A percentile compares a stretch with the other conserved stretches of the same genome.
Conservation (phyloP, 2,113 vertebrate genomes). For the Otis tarda region DNA sequence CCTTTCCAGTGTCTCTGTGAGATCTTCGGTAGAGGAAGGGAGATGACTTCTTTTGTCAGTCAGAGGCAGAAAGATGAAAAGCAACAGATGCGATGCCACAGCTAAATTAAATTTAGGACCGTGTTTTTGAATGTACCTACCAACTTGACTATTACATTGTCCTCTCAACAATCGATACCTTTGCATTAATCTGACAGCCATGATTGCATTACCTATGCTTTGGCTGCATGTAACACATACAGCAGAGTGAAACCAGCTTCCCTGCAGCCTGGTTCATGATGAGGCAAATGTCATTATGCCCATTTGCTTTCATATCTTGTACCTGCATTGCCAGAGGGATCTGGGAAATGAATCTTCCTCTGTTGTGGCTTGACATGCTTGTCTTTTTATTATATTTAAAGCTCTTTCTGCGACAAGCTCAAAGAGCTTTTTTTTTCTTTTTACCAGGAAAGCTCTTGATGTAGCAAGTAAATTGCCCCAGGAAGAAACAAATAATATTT, state of each 20-base stretch:
- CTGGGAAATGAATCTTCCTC: slow-evolving; percentile 64
- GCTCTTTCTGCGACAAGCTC: neutral
- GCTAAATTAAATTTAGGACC: slow-evolving; percentile 62
- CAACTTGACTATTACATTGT: slow-evolving; percentile 52
- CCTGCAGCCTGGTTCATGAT: slow-evolving; percentile 64
- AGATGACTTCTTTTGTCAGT: slow-evolving; percentile 17
- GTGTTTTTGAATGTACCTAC: slow-evolving; percentile 60
- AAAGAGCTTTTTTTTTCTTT: neutral
- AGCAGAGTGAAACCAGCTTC: slow-evolving; percentile 62
- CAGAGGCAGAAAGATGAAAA: slow-evolving; percentile 36
- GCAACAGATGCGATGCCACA: slow-evolving; percentile 16
- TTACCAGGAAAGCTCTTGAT: neutral
- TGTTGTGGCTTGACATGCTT: slow-evolving; percentile 40
- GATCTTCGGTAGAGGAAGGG: neutral
- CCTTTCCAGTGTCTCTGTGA: neutral
- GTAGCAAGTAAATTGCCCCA: neutral
- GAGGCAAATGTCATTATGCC: slow-evolving; percentile 75
- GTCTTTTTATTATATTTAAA: slow-evolving; percentile 63
- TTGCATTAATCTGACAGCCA: slow-evolving; percentile 73
- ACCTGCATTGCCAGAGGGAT: slow-evolving; percentile 71
- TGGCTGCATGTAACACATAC: slow-evolving; percentile 63
- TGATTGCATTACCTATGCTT: slow-evolving; percentile 76
- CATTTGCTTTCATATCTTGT: slow-evolving; percentile 73
- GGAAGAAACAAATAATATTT: slow-evolving; percentile 22
- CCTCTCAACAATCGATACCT: slow-evolving; percentile 67